A percentile compares a stretch with the other conserved stretches of the same genome.
phyloP scores from a whole-genome alignment of 1,140 invertebrate genomes.

The Paracyclopina nana region DNA sequence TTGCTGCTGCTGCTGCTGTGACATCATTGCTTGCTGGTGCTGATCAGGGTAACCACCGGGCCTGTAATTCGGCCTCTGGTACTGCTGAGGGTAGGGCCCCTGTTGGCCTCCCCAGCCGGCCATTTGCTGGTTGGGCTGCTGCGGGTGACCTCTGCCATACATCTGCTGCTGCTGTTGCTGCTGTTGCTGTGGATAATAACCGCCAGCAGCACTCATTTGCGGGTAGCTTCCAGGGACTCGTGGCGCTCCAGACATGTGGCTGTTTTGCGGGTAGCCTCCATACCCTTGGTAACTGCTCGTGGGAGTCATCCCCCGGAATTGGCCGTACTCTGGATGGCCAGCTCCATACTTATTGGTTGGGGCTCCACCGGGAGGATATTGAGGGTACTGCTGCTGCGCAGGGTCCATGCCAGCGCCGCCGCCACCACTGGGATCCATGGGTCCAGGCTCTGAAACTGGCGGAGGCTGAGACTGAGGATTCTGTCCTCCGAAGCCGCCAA shows the following conservation, averaged over 20 bases:
- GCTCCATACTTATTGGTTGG: background rate
- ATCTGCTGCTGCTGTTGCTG: background rate
- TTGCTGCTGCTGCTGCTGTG: background rate
- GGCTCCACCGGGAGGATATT: background rate
- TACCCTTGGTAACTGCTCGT: background rate
- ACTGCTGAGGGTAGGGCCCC: background rate
- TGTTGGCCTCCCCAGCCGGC: background rate
- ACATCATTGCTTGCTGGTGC: background rate
- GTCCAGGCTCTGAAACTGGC: no score
- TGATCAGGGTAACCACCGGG: background rate
- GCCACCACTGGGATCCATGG: background rate
- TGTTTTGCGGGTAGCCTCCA: background rate
- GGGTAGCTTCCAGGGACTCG: background rate
- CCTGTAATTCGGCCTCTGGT: background rate
- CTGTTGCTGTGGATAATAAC: background rate
- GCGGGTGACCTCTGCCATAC: background rate
- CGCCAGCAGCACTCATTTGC: background rate
- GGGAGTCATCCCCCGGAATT: background rate
- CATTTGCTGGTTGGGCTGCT: background rate
- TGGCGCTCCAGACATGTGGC: no score
- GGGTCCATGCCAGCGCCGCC: background rate
- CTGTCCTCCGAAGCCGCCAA: constrained; percentile 1
- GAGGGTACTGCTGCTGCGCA: background rate
- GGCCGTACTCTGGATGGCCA: background rate
- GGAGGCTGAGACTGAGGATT: background rate